Percentiles rank a stretch among this genome's conserved stretches.
Evolutionary conservation across 2,113 vertebrate genomes (phyloP).

Genomic region (Solea senegalensis): DNA sequence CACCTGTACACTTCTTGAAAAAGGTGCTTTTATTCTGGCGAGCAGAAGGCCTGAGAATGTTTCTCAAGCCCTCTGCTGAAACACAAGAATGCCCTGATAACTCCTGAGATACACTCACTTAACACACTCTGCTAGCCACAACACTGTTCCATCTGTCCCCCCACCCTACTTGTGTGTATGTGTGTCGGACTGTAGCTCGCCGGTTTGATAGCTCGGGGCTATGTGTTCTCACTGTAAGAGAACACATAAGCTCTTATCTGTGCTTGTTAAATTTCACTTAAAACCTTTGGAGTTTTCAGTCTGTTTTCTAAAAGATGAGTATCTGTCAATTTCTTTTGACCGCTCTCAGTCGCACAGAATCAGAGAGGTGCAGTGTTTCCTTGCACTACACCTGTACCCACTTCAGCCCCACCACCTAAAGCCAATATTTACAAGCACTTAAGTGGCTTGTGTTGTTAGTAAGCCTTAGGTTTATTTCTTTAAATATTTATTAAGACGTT

Average conservation of each 20-base stretch:
- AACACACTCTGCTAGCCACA: slow-evolving; percentile 71
- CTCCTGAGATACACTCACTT: slow-evolving; percentile 64
- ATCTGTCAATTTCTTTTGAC: slow-evolving; percentile 22
- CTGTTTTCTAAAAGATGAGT: slow-evolving; percentile 37
- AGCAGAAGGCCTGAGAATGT: slow-evolving; percentile 46
- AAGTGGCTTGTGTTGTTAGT: background rate
- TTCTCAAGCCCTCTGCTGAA: slow-evolving; percentile 48
- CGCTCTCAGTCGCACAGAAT: background rate
- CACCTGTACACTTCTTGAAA: background rate
- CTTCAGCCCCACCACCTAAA: background rate
- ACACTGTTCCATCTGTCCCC: slow-evolving; percentile 64
- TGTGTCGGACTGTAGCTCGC: background rate
- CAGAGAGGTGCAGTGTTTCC: slow-evolving; percentile 7
- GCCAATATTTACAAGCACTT: background rate
- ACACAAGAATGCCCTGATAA: slow-evolving; percentile 66
- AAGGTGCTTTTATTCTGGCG: slow-evolving; percentile 47
- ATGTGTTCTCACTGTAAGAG: slow-evolving; percentile 54
- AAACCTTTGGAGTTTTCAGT: slow-evolving; percentile 46
- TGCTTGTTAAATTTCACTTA: slow-evolving; percentile 62
- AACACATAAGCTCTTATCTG: slow-evolving; percentile 53
- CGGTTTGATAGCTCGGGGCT: slow-evolving; percentile 29
- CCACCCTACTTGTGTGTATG: background rate
- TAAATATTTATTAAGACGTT: background rate
- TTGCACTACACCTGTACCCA: background rate
- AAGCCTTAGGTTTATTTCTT: background rate